These are phyloP conservation scores for Andrena flavipes DNA, from an alignment of 2,888 invertebrate genomes.

Conservation along the genomic window DNA sequence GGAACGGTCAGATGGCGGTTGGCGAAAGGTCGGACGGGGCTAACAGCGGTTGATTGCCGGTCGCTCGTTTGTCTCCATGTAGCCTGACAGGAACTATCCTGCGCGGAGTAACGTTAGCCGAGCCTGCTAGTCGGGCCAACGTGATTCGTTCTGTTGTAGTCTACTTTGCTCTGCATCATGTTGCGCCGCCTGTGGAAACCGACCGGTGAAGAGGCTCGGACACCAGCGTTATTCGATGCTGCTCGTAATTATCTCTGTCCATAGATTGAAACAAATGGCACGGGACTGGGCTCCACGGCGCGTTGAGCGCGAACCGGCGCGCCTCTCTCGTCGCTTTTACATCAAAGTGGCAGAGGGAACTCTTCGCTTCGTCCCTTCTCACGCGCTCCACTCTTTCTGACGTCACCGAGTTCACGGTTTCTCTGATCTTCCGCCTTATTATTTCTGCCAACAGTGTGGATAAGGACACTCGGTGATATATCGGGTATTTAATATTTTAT, in stretches of 20 bases:
- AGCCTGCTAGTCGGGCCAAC: conserved; percentile 46
- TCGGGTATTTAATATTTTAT: too few species aligned
- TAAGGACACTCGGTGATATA: not conserved
- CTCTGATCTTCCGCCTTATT: conserved; percentile 4
- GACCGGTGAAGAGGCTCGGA: conserved; percentile 44
- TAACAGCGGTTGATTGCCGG: conserved; percentile 84
- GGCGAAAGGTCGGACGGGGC: conserved; percentile 83
- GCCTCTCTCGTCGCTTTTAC: conserved; percentile 23
- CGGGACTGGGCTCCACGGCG: conserved; percentile 57
- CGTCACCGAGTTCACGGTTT: conserved; percentile 27
- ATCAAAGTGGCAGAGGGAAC: conserved; percentile 82
- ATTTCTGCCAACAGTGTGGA: not conserved
- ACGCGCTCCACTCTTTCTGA: conserved; percentile 71
- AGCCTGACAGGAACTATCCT: conserved; percentile 81
- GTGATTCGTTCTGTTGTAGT: conserved; percentile 35
- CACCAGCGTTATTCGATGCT: conserved; percentile 69
- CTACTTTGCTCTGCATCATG: conserved; percentile 19
- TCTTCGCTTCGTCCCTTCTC: conserved; percentile 85
- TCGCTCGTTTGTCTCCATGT: conserved; percentile 85
- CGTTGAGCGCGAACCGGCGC: conserved; percentile 15
- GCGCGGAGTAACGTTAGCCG: conserved; percentile 75
- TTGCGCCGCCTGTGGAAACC: conserved; percentile 29
- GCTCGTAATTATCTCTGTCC: conserved; percentile 81
- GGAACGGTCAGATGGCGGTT: conserved; percentile 81
- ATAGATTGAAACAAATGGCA: conserved; percentile 86